Percentiles rank a stretch among this genome's conserved stretches.
Conservation (phyloP, 2,797 vertebrate species). For the Gephyroberyx darwinii region DNA sequence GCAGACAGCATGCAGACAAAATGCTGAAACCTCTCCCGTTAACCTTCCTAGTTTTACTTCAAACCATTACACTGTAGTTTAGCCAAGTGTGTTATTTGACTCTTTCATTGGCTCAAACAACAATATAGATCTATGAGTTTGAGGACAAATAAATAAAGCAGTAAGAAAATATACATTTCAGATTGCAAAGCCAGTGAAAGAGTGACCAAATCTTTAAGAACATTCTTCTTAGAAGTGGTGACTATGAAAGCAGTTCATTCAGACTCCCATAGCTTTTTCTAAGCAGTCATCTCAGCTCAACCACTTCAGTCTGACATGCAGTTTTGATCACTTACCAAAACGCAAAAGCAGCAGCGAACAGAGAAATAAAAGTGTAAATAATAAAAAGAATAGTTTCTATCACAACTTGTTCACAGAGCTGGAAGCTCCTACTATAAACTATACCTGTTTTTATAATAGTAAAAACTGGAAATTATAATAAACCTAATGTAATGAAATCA, state of each 20-base stretch:
- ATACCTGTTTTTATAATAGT: conserved; percentile 13
- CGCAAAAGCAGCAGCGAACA: conserved; percentile 88
- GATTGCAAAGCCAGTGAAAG: conserved; percentile 81
- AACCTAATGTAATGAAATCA: conserved; percentile 45
- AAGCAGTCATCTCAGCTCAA: conserved; percentile 75
- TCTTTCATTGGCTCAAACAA: conserved; percentile 80
- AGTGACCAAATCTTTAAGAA: conserved; percentile 73
- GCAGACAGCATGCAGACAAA: conserved; percentile 79
- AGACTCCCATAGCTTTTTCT: conserved; percentile 66
- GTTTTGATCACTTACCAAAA: conserved; percentile 88
- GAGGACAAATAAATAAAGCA: conserved; percentile 9
- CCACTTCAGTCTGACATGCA: conserved; percentile 87
- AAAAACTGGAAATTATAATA: conserved; percentile 24
- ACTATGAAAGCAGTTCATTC: conserved; percentile 77
- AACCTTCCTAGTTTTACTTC: conserved; percentile 37
- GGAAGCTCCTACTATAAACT: conserved; percentile 42
- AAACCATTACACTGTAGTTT: conserved; percentile 48
- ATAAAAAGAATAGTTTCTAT: conserved; percentile 72
- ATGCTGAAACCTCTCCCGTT: conserved; percentile 45
- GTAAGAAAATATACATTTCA: conserved; percentile 1
- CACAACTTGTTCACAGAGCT: conserved; percentile 57
- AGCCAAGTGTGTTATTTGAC: conserved; percentile 54
- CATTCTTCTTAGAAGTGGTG: conserved; percentile 73
- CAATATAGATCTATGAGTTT: conserved; percentile 6
- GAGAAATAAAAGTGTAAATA: conserved; percentile 84